Conservation (phyloP, 1,140 invertebrate genomes). For the Drosophila varians region DNA sequence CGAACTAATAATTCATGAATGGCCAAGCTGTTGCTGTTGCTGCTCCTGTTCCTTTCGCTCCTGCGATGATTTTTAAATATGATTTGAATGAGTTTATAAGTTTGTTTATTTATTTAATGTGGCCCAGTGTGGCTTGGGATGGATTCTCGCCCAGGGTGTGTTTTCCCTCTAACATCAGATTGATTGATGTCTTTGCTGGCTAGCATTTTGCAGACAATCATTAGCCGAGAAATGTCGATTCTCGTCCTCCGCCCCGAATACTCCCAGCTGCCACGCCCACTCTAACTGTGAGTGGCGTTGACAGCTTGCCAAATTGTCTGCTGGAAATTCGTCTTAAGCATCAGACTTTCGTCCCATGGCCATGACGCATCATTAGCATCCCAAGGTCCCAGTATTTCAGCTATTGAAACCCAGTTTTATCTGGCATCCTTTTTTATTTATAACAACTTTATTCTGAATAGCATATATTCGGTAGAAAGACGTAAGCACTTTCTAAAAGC, state of each 20-base stretch:
- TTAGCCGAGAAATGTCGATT: slow-evolving; percentile 60
- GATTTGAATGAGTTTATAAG: slow-evolving; percentile 80
- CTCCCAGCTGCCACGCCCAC: slow-evolving; percentile 44
- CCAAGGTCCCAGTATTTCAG: not conserved
- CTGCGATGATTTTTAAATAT: slow-evolving; percentile 75
- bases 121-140: not conserved
- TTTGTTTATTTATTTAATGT: slow-evolving; percentile 75
- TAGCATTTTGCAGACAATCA: slow-evolving; percentile 67
- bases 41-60: slow-evolving; percentile 38
- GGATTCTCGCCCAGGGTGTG: slow-evolving; percentile 16
- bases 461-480: not conserved
- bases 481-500: not conserved
- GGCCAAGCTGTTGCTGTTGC: slow-evolving; percentile 67
- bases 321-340: slow-evolving; percentile 39
- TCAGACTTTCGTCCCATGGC: slow-evolving; percentile 23
- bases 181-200: slow-evolving; percentile 74
- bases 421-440: not conserved
- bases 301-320: slow-evolving; percentile 79
- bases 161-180: slow-evolving; percentile 45
- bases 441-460: not conserved
- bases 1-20: slow-evolving; percentile 76
- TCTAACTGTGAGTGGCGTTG: slow-evolving; percentile 59
- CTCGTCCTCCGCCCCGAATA: slow-evolving; percentile 5
- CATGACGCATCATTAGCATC: slow-evolving; percentile 65
- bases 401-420: not conserved